Evolutionary conservation across 2,888 invertebrate genomes (phyloP), one percentile per base, ranked within the genome.

Genomic region (Sycophila texana): DNA sequence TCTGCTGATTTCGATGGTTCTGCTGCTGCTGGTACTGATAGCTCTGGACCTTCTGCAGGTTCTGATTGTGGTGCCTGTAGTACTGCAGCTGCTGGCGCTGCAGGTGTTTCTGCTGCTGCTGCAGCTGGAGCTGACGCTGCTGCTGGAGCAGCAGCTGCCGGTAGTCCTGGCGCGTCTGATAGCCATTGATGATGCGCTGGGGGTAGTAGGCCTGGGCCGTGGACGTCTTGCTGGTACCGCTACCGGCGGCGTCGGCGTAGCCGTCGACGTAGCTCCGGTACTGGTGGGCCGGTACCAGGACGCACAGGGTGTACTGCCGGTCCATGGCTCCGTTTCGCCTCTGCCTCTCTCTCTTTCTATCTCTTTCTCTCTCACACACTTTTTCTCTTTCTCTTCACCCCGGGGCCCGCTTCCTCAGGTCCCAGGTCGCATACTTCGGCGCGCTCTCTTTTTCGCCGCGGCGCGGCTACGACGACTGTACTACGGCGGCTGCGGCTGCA

Each of bases 271-370:
- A 90, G 75, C 85, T 87, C 83, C 88, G 89, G 83, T 90, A 90
- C 85, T 90, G 90, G 82, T 90, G 89, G 84, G 89, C 89, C 85
- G 90, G 90, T 86, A 90, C 90, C 83, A 90, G 89, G 86, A 90
- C 89, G 84, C 90, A 90, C 83, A 90, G 86, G 78, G 90, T 89
- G 86, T 89, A 90, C 89, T 90, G 90, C 84, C 89, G 90, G 88
- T 90, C 90, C 90, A 90, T 90, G 86, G 89, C 89, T 72, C 1
- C 26, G 20, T 16, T 22, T 51, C 22, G 22, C 18, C 18, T 18
- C 20, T 57, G n/a, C 18, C n/a, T 18, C 65, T 20, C 18, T 5
- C 66, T 66, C 51, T 22, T 39, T 55, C 39, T n/a, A n/a, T 5
- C 60, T 70, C 71, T 75, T 68, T 61, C 74, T 66, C 81, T 80